Percentiles rank a stretch among this genome's conserved stretches.
phyloP scores from a whole-genome alignment of 2,797 vertebrate species.

The Sebastes miniatus region DNA sequence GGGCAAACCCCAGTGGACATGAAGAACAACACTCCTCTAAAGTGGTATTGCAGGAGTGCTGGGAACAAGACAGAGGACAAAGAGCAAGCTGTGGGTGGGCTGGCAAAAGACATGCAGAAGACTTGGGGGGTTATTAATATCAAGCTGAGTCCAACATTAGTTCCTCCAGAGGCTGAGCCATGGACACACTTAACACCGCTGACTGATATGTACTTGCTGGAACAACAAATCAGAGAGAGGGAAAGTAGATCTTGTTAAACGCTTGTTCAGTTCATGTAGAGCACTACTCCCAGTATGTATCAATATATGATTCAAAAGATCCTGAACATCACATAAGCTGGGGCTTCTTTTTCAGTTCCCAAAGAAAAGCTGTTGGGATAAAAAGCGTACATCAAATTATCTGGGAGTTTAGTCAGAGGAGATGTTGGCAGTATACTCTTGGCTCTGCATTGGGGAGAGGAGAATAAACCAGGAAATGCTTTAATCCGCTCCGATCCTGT shows the following conservation, averaged over 20 bases:
- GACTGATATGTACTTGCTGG: not conserved
- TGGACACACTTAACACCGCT: not conserved
- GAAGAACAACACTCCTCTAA: not conserved
- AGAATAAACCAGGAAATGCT: not conserved
- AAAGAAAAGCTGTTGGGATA: not conserved
- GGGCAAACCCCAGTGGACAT: not conserved
- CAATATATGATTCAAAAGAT: not conserved
- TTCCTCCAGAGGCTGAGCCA: not conserved
- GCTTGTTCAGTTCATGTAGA: not conserved
- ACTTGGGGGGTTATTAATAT: slow-evolving; percentile 5
- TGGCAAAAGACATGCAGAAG: not conserved
- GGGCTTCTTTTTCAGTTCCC: not conserved
- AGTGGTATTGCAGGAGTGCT: not conserved
- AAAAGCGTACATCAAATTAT: not conserved
- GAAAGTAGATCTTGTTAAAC: not conserved
- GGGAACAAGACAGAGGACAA: not conserved
- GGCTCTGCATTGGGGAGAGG: not conserved
- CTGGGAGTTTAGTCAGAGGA: not conserved
- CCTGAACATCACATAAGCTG: not conserved
- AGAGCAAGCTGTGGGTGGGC: not conserved
- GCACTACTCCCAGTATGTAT: not conserved
- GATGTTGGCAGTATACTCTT: not conserved
- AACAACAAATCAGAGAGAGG: not conserved
- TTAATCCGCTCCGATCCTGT: not conserved
- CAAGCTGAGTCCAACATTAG: not conserved